Percentiles rank a stretch among this genome's conserved stretches.
These are phyloP conservation scores for Sterrhoptilus dennistouni DNA, from an alignment of 2,113 vertebrate species.

Conservation along the genomic window DNA sequence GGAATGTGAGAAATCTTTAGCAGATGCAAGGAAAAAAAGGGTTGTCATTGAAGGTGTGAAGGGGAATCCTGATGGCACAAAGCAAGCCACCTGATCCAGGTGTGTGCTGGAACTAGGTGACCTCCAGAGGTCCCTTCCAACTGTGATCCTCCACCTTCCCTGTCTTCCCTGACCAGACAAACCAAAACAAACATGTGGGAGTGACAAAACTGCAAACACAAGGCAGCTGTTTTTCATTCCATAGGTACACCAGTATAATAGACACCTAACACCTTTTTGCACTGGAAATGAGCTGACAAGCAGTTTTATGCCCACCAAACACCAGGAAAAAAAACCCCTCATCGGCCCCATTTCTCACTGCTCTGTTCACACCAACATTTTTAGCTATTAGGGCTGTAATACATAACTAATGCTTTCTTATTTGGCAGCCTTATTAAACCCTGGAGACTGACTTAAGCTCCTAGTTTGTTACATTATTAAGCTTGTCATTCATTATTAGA, in stretches of 20 bases:
- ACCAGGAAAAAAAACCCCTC: not conserved
- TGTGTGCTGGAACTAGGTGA: not conserved
- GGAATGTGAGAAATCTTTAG: not conserved
- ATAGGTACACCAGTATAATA: not conserved
- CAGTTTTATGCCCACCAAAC: not conserved
- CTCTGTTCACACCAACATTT: not conserved
- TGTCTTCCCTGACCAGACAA: not conserved
- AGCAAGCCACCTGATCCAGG: not conserved
- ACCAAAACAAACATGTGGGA: accelerated
- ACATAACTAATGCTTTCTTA: constrained; percentile 36
- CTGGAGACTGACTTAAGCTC: constrained; percentile 21
- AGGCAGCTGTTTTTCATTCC: not conserved
- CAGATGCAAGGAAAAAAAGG: not conserved
- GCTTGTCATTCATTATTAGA: constrained; percentile 53
- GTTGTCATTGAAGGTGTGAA: not conserved
- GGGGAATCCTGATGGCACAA: not conserved
- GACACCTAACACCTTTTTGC: not conserved
- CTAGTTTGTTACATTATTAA: constrained; percentile 42
- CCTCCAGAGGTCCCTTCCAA: not conserved
- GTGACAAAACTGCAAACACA: not conserved
- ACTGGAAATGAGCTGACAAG: not conserved
- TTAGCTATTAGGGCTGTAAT: not conserved
- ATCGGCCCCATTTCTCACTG: not conserved
- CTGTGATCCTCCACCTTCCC: not conserved
- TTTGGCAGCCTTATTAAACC: constrained; percentile 43